These are phyloP conservation scores for Andrena bucephala DNA, from an alignment of 2,888 invertebrate species.

Conservation along the genomic window DNA sequence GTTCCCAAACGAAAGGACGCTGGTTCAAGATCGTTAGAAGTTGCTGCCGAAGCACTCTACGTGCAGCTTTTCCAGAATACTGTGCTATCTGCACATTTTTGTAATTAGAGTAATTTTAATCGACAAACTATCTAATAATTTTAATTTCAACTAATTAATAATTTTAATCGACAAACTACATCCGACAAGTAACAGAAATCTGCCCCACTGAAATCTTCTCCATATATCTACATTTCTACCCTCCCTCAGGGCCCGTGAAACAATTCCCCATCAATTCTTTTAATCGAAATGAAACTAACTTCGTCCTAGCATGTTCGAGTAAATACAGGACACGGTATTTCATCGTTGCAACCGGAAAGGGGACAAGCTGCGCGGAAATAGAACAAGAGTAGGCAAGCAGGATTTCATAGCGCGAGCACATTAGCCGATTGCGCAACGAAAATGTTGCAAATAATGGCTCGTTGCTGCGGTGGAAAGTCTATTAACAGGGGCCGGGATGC, in stretches of 20 bases:
- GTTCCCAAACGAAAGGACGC: background rate
- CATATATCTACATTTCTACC: too few relatives aligned
- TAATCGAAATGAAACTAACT: background rate
- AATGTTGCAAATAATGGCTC: conserved; percentile 38
- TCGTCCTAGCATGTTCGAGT: background rate
- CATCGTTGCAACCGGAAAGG: background rate
- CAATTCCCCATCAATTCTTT: too few relatives aligned
- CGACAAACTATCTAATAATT: background rate
- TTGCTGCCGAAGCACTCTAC: background rate
- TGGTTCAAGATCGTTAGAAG: background rate
- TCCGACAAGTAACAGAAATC: background rate
- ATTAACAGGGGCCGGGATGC: conserved; percentile 36
- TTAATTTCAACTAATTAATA: background rate
- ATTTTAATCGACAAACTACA: background rate
- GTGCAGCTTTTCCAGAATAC: background rate
- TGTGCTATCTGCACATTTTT: background rate
- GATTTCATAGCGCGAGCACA: conserved; percentile 20
- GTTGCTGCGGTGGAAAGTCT: conserved; percentile 10
- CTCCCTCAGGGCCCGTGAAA: too few relatives aligned
- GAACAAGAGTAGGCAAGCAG: conserved; percentile 1
- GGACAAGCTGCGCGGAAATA: conserved; percentile 7
- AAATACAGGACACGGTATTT: background rate
- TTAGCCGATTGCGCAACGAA: conserved; percentile 36
- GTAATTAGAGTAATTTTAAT: background rate
- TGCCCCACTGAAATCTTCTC: too few relatives aligned